These are phyloP conservation scores for Cephus pulcher DNA, from an alignment of 2,888 invertebrate genomes.

Conservation along the genomic window DNA sequence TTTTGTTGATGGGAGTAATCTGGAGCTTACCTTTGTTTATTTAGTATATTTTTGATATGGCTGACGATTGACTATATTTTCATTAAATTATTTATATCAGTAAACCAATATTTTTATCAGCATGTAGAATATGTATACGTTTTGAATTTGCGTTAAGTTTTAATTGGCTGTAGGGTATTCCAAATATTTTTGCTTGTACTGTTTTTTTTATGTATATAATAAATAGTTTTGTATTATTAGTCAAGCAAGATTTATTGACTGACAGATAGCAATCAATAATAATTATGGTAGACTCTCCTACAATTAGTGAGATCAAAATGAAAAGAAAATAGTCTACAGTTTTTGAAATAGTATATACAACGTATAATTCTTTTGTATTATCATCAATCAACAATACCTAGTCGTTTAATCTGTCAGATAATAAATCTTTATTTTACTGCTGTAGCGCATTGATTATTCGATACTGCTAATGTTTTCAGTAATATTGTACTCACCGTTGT, in stretches of 20 bases:
- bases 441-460: not conserved
- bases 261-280: not conserved
- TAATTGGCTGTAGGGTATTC: not conserved
- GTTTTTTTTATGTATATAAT: not conserved
- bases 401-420: not conserved
- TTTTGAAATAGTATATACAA: too few species aligned
- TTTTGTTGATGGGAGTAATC: slow-evolving; percentile 48
- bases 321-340: not conserved
- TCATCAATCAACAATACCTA: too few species aligned
- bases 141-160: not conserved
- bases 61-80: not conserved
- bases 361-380: too few species aligned
- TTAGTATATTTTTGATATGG: slow-evolving; percentile 8
- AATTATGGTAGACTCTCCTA: not conserved
- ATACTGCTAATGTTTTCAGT: not conserved
- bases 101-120: not conserved
- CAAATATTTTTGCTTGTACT: not conserved
- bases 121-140: not conserved
- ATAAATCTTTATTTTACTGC: not conserved
- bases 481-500: not conserved
- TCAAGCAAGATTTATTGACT: not conserved
- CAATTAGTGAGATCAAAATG: not conserved
- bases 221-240: not conserved
- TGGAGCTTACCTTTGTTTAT: slow-evolving; percentile 43
- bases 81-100: not conserved